Evolutionary conservation across 2,888 invertebrate species (phyloP).

Genomic region (Strigamia transsilvanica): DNA sequence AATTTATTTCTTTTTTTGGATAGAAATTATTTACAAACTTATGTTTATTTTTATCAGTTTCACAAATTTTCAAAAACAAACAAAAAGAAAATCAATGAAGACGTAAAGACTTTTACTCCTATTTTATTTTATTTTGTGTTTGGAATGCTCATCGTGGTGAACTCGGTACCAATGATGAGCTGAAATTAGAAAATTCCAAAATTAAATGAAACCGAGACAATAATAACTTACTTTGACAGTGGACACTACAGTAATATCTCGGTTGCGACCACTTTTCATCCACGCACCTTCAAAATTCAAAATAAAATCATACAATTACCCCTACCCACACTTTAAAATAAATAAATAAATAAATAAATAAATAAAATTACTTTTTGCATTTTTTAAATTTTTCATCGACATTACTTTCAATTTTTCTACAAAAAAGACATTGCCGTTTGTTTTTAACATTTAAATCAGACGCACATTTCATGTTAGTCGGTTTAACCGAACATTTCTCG

Average conservation of each 20-base stretch:
- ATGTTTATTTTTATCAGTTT: background rate
- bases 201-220: background rate
- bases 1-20: too few species aligned
- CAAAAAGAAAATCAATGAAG: background rate
- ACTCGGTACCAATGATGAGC: background rate
- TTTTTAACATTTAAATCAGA: background rate
- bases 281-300: background rate
- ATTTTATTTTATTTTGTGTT: background rate
- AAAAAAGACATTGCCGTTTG: background rate
- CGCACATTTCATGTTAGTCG: background rate
- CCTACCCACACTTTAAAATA: too few species aligned
- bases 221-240: conserved; percentile 7
- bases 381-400: background rate
- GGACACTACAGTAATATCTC: background rate
- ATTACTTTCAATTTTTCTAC: background rate
- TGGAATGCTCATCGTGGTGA: background rate
- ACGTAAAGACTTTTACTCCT: background rate
- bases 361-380: background rate
- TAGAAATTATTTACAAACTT: background rate
- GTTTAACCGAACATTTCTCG: background rate
- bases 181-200: background rate
- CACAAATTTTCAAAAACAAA: background rate
- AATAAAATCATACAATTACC: background rate
- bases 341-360: too few species aligned
- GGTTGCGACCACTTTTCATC: background rate